Conservation (phyloP, 2,888 invertebrate species). For the Tuberolachnus salignus region DNA sequence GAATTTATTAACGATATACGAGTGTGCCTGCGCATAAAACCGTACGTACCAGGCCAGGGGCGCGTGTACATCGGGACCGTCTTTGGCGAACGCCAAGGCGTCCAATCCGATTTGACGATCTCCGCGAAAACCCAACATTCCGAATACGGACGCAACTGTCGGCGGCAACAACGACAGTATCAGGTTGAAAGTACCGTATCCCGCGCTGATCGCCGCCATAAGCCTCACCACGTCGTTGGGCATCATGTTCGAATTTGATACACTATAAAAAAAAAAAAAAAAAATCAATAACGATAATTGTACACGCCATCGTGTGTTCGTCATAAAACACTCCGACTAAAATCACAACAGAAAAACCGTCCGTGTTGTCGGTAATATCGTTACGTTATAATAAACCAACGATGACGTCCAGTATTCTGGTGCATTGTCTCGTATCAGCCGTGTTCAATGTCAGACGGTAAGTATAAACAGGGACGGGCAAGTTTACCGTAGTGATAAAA, state of each 20-base stretch:
- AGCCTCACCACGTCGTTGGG: slow-evolving; percentile 63
- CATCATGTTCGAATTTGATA: slow-evolving; percentile 65
- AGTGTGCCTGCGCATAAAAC: too few species aligned
- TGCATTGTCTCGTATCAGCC: too few species aligned
- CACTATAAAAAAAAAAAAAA: slow-evolving; percentile 59
- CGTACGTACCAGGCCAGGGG: slow-evolving; percentile 69
- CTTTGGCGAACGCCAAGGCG: slow-evolving; percentile 69
- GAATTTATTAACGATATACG: too few species aligned
- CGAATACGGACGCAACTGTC: neutral
- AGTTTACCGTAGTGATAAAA: too few species aligned
- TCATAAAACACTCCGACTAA: too few species aligned
- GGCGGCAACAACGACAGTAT: slow-evolving; percentile 71
- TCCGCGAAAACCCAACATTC: slow-evolving; percentile 68
- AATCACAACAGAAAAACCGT: too few species aligned
- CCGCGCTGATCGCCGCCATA: slow-evolving; percentile 73
- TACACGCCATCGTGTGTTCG: too few species aligned
- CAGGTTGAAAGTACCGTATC: slow-evolving; percentile 73
- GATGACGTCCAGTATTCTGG: too few species aligned
- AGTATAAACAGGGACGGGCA: too few species aligned
- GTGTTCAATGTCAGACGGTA: too few species aligned
- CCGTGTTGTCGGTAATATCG: too few species aligned
- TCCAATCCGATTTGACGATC: slow-evolving; percentile 68
- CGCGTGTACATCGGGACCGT: slow-evolving; percentile 71
- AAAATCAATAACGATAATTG: neutral
- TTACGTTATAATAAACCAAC: too few species aligned